Conservation (phyloP, 2,888 invertebrate genomes). For the Linhomoeus sp. region DNA sequence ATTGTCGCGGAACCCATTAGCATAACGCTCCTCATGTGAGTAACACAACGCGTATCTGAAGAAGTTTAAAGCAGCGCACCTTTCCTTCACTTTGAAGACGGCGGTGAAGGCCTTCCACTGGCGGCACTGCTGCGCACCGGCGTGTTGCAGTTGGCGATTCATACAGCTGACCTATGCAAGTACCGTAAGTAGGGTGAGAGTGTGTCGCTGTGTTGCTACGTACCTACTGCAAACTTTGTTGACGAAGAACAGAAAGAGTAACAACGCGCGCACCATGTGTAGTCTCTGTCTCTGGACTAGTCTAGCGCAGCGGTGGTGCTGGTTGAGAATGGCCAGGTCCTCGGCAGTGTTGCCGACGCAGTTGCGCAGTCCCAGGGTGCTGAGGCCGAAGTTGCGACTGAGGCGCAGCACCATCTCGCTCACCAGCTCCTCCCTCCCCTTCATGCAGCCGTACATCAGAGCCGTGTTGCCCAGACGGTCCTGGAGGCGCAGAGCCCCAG, state of each 20-base stretch:
- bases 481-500: background rate
- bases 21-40: too few relatives aligned
- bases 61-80: background rate
- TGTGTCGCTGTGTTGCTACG: too few relatives aligned
- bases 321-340: constrained; percentile 1
- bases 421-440: background rate
- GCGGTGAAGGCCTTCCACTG: background rate
- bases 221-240: too few relatives aligned
- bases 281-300: background rate
- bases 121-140: background rate
- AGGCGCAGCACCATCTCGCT: background rate
- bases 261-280: too few relatives aligned
- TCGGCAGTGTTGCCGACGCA: constrained; percentile 1
- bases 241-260: too few relatives aligned
- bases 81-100: background rate
- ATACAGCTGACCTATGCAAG: background rate
- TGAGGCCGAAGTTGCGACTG: background rate
- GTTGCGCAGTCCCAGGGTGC: background rate
- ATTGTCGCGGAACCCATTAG: too few relatives aligned
- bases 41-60: too few relatives aligned
- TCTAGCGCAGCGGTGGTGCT: background rate
- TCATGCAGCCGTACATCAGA: background rate
- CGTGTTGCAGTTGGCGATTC: background rate
- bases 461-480: constrained; percentile 1
- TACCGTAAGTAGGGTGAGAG: too few relatives aligned